These are phyloP conservation scores for Netelia fuscicornis DNA, from an alignment of 2,888 invertebrate genomes.

Conservation along the genomic window DNA sequence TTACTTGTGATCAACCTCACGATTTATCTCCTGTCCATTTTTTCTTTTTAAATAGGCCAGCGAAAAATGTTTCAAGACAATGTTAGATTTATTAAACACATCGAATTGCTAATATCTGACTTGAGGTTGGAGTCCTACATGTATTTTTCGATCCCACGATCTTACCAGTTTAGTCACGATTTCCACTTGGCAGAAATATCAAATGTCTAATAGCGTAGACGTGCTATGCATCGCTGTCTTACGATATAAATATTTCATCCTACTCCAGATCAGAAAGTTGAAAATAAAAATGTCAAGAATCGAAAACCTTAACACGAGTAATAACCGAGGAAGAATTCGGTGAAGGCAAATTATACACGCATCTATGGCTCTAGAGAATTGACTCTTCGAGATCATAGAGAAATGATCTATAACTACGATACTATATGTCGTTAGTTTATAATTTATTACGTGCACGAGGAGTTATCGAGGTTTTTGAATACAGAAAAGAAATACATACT, in stretches of 20 bases:
- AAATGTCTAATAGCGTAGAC: constrained; percentile 54
- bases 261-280: constrained; percentile 9
- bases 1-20: constrained; percentile 76
- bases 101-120: constrained; percentile 66
- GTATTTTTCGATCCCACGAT: constrained; percentile 77
- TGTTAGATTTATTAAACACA: constrained; percentile 28
- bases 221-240: constrained; percentile 34
- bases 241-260: constrained; percentile 32
- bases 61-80: constrained; percentile 47
- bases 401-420: constrained; percentile 52
- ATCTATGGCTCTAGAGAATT: background rate
- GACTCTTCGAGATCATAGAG: constrained; percentile 1
- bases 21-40: constrained; percentile 14
- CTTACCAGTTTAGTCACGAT: constrained; percentile 69
- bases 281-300: constrained; percentile 40
- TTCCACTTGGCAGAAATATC: constrained; percentile 67
- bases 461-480: constrained; percentile 22
- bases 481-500: constrained; percentile 12
- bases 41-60: constrained; percentile 21
- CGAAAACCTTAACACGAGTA: constrained; percentile 48
- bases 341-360: constrained; percentile 46
- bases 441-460: constrained; percentile 50
- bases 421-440: constrained; percentile 13
- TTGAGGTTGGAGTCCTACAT: constrained; percentile 68
- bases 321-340: constrained; percentile 43